Evolutionary conservation across 2,113 vertebrate species (phyloP), one percentile per base, ranked within the genome.

Genomic region (Anhinga rufa): DNA sequence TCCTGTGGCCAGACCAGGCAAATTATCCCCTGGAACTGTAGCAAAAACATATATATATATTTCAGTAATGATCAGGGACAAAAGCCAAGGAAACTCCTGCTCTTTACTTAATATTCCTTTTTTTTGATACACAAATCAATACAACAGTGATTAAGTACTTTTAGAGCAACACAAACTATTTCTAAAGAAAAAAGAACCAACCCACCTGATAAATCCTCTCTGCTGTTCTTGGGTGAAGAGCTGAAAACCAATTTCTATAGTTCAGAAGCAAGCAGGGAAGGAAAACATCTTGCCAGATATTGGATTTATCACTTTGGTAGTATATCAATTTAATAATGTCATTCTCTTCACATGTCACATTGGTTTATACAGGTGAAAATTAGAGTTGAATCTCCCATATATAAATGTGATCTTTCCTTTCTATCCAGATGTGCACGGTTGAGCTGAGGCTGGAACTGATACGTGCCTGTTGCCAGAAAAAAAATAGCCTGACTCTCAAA

Each of bases 321-420:
- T 96, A 94, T 90, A 96, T 97, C 90, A 96, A 88, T 97, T 94
- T 93, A 96, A 92, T 96, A 91, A 83, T 82, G 96, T 95, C 91
- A 93, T 94, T 97, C 85, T 93, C 82, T 97, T 97, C 88, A 89
- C 93, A 94, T 81, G 95, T 96, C 94, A 96, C 77, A 65, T 93
- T 94, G 90, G 95, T 96, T 97, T 97, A 94, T 91, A 92, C 92
- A 95, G 92, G 91, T 95, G 94, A 97, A 97, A 97, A 97, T 97
- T 93, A 88, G 84, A 97, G 38, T 66, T 92, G 93, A 94, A 95
- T 93, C 66, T 95, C 60, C 88, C 60, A 42, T 88, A 89, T 51
- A 74, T 83, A 96, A 95, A 93, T 3, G 17, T 10, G 12, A 82
- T 95, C 58, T 64, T 88, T 85, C 74, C 55, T 96, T 95, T 95